Conservation (phyloP, 1,140 invertebrate species). For the Diprion similis region DNA sequence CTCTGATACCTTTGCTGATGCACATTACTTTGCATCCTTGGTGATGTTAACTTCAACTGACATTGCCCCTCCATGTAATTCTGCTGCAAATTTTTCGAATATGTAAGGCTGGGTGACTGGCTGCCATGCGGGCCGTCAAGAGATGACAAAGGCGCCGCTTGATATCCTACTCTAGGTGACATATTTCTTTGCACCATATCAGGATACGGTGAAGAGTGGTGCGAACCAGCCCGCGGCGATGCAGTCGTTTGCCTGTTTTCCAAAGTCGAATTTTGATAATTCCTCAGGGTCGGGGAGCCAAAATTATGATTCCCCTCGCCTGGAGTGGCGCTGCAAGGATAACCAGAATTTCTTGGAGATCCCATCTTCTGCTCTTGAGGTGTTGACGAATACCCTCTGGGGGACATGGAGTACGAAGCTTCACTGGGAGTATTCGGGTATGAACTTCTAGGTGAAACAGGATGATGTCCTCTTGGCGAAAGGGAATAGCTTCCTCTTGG, state of each 20-base stretch:
- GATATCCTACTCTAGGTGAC: constrained; percentile 27
- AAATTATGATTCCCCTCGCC: constrained; percentile 42
- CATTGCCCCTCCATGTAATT: neutral
- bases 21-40: neutral
- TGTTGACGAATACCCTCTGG: constrained; percentile 40
- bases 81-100: constrained; percentile 26
- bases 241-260: constrained; percentile 43
- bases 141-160: constrained; percentile 6
- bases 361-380: constrained; percentile 43
- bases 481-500: constrained; percentile 39
- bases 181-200: constrained; percentile 38
- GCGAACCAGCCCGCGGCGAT: constrained; percentile 42
- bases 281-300: constrained; percentile 38
- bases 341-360: constrained; percentile 45
- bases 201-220: constrained; percentile 34
- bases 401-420: constrained; percentile 35
- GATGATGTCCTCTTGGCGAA: constrained; percentile 47
- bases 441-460: constrained; percentile 51
- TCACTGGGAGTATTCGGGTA: constrained; percentile 42
- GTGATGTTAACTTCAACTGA: constrained; percentile 4
- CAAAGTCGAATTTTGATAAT: constrained; percentile 38
- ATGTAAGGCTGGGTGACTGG: constrained; percentile 33
- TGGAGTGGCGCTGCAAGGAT: constrained; percentile 33
- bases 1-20: constrained; percentile 32
- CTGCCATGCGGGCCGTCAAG: constrained; percentile 28